Percentiles rank a stretch among this genome's conserved stretches.
These are phyloP conservation scores for Leucophenga maculata DNA, from an alignment of 2,888 invertebrate species.

Conservation along the genomic window DNA sequence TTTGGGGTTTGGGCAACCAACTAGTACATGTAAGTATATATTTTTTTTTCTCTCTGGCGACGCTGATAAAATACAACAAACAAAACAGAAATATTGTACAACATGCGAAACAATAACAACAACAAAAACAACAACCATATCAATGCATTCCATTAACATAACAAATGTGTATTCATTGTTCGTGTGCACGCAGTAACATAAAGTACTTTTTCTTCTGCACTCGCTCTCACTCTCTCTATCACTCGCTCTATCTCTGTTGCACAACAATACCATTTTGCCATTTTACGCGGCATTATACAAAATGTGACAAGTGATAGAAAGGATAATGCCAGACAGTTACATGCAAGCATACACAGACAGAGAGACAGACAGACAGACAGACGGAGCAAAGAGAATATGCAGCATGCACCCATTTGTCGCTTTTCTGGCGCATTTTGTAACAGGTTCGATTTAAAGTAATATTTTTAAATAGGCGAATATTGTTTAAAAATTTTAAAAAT, in stretches of 20 bases:
- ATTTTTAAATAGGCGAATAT: too few relatives aligned
- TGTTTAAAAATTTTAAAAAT: too few relatives aligned
- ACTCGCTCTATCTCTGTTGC: too few relatives aligned
- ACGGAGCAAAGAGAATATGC: background rate
- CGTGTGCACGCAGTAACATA: conserved; percentile 9
- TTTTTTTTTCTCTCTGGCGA: background rate
- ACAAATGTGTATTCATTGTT: conserved; percentile 56
- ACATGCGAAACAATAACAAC: conserved; percentile 15
- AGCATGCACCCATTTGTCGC: background rate
- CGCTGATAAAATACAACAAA: background rate
- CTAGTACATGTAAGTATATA: background rate
- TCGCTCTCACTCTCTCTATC: too few relatives aligned
- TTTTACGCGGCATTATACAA: conserved; percentile 55
- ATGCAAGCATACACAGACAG: conserved; percentile 36
- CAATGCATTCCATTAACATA: conserved; percentile 52
- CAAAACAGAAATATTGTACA: conserved; percentile 1
- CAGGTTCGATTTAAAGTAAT: too few relatives aligned
- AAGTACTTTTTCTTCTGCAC: conserved; percentile 16
- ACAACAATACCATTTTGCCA: conserved; percentile 44
- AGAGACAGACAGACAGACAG: background rate
- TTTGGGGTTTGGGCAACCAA: background rate
- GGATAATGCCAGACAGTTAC: conserved; percentile 52
- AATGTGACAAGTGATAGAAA: conserved; percentile 64
- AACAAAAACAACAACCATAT: conserved; percentile 36
- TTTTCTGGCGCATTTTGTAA: too few relatives aligned